phyloP scores from a whole-genome alignment of 2,888 invertebrate species.

The Trichogramma evanescens region DNA sequence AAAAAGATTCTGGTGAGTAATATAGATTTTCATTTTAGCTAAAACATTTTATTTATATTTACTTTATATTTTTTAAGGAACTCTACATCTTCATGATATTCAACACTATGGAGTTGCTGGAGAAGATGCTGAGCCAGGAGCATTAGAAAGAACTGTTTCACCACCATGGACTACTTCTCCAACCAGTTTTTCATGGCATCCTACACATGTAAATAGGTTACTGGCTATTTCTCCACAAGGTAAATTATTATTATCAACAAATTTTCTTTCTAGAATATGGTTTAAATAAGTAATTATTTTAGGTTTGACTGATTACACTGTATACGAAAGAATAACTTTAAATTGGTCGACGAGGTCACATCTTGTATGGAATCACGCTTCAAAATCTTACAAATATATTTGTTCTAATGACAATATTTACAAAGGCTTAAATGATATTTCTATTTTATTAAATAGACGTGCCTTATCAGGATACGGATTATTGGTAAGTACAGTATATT shows the following conservation, averaged over 20 bases:
- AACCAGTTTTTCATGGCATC: constrained; percentile 84
- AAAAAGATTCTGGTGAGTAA: constrained; percentile 57
- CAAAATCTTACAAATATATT: constrained; percentile 58
- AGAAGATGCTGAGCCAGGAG: constrained; percentile 70
- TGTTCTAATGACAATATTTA: constrained; percentile 51
- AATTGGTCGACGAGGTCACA: constrained; percentile 71
- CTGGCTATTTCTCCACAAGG: constrained; percentile 55
- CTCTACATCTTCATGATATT: constrained; percentile 79
- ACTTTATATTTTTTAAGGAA: constrained; percentile 30
- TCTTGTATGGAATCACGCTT: constrained; percentile 70
- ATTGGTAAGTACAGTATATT: constrained; percentile 53
- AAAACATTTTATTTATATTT: not conserved
- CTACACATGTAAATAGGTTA: constrained; percentile 69
- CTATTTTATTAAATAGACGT: constrained; percentile 64
- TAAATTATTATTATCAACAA: constrained; percentile 7
- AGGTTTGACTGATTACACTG: constrained; percentile 64
- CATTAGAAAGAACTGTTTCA: constrained; percentile 63
- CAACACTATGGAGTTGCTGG: constrained; percentile 62
- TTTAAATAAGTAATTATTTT: not conserved
- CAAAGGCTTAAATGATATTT: constrained; percentile 60
- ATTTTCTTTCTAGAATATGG: not conserved
- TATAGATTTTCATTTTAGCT: not conserved
- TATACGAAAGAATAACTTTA: constrained; percentile 75
- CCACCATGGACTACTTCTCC: constrained; percentile 40
- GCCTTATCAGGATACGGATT: constrained; percentile 72